Base-by-base conservation (phyloP, 1,140 invertebrate species). In the Drosophila bocki region DNA sequence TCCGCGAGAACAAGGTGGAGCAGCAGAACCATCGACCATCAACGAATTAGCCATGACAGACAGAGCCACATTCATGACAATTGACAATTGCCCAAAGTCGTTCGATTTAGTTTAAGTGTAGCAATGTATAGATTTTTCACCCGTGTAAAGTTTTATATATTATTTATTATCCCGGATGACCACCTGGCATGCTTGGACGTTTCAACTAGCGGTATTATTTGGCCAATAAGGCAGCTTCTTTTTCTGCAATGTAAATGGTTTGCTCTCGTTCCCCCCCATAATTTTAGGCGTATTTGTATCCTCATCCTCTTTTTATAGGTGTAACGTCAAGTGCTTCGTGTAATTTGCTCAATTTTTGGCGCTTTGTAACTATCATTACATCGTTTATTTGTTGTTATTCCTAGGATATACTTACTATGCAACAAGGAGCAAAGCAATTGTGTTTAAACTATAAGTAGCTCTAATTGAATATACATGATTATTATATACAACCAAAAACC, bases 1-100 rank as follows among this genome's bases (percentile, higher is more conserved):
- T 94, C 15, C 82, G 91, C 32, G 92, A 93, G 54, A 93, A 93
- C 60, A 92, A 92, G 53, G 71, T 78, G 7, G 91, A 92, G 57
- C 78, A 82, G 58, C 80, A 84, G 44, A 64, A 85, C 57, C 85
- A 87, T 64, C 84, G 84, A 48, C 78, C 84, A 42, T 48, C 80
- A 53, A 72, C 80, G 45, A 87, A 86, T 65, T 82, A 86, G 53
- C 68, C 61, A 53, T 59, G 60, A 39, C 59, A 50, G 60, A 39
- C 59, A 50, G 60, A 69, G 51, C 35, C 39, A 39, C 26, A 75
- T 42, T 42, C 41, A 83, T 80, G 83, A 87, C 84, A 87, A 80
- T 35, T 87, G 63, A 74, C 59, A 78, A 74, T 69, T 64, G 61
- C 51, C 59, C 57, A 60, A 61, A 57, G 53, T 72, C 70, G 57